phyloP scores from a whole-genome alignment of 1,140 invertebrate species.

The Lysiphlebus fabarum region DNA sequence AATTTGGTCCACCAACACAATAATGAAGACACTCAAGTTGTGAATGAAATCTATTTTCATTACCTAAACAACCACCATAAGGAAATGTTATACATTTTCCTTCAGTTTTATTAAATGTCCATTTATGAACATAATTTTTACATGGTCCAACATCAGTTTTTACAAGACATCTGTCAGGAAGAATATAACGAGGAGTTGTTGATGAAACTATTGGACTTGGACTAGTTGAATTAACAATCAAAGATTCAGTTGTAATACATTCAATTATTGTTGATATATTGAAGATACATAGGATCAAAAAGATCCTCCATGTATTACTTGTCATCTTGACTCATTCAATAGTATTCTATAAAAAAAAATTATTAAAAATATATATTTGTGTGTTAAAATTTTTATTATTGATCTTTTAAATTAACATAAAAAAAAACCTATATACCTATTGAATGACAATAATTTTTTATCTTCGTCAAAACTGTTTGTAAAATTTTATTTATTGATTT shows the following conservation, averaged over 20 bases:
- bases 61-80: constrained; percentile 76
- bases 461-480: too few species aligned
- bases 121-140: constrained; percentile 65
- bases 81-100: constrained; percentile 68
- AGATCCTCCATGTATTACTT: constrained; percentile 37
- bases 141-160: constrained; percentile 64
- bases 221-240: constrained; percentile 26
- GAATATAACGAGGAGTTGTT: constrained; percentile 25
- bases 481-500: neutral
- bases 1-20: constrained; percentile 59
- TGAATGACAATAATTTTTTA: too few species aligned
- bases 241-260: constrained; percentile 35
- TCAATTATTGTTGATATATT: constrained; percentile 28
- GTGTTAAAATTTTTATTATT: neutral
- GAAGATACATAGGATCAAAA: constrained; percentile 40
- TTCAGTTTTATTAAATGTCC: constrained; percentile 68
- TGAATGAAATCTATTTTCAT: constrained; percentile 73
- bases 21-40: constrained; percentile 68
- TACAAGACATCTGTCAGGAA: constrained; percentile 45
- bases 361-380: neutral
- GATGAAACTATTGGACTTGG: constrained; percentile 17
- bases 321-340: constrained; percentile 48
- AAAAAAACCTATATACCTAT: too few species aligned
- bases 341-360: constrained; percentile 23
- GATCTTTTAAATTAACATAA: neutral